Conservation (phyloP, 2,888 invertebrate species). For the Pristionchus entomophagus region DNA sequence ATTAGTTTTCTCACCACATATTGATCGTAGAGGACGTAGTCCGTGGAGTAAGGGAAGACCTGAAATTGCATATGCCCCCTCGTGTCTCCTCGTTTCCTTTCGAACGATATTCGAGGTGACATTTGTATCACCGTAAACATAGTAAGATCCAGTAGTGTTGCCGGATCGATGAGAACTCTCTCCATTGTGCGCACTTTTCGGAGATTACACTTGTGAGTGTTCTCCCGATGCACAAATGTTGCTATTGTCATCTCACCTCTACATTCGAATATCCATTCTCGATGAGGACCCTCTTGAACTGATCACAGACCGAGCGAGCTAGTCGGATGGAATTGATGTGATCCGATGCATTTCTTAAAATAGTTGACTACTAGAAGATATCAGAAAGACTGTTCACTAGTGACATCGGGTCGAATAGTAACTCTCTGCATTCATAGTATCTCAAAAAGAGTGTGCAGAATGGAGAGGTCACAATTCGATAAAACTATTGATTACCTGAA, state of each 20-base stretch:
- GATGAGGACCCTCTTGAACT: slow-evolving; percentile 34
- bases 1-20: neutral
- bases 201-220: too few relatives aligned
- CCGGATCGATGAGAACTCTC: too few relatives aligned
- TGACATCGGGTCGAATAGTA: too few relatives aligned
- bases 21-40: slow-evolving; percentile 45
- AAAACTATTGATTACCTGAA: too few relatives aligned
- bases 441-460: too few relatives aligned
- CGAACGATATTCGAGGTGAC: neutral
- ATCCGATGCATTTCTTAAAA: neutral
- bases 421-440: too few relatives aligned
- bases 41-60: slow-evolving; percentile 32
- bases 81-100: neutral
- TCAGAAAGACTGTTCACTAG: neutral
- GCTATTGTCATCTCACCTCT: neutral
- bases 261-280: slow-evolving; percentile 5
- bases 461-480: too few relatives aligned
- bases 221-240: too few relatives aligned
- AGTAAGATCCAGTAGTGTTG: too few relatives aligned
- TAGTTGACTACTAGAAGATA: neutral
- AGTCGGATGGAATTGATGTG: slow-evolving; percentile 37
- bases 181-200: too few relatives aligned
- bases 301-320: neutral
- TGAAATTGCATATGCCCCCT: neutral
- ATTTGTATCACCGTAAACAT: too few relatives aligned